Base-by-base conservation (phyloP, 2,797 vertebrate species). In the Eupleurogrammus muticus region DNA sequence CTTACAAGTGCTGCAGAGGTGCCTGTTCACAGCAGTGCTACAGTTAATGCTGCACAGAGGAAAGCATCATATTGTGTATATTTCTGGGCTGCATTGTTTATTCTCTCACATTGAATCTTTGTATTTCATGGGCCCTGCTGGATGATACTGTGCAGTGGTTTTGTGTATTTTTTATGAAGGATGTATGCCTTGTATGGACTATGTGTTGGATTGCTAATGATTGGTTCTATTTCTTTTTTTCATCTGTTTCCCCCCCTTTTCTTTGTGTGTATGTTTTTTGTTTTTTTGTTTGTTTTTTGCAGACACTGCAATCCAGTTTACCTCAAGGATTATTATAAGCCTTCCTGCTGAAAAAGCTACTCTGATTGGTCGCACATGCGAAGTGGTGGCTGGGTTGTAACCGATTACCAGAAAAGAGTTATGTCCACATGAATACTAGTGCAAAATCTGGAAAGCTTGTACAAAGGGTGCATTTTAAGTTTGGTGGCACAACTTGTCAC, bases 381-480 rank as follows among this genome's bases (percentile, higher is more conserved):
- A 23, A 47, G 6, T 7, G 14, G 12, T 17, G 38, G 32, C 21
- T 16, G 13, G 28, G 16, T 36, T 44, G 24, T 19, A 23, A 55
- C 5, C 24, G 14, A 32, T 7, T 28, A 34, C 48, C 34, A 20
- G 6, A 16, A 19, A 63, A 47, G 38, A 36, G 19, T 9, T 5
- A 17, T 19, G 17, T 38, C 51, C 19, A n/a, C 23, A 54, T 12
- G 3, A 56, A 66, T n/a, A 50, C 28, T 19, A 0, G 1, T 52
- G 9, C 2, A 36, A 34, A 23, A 42, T 49, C 9, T 51, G 16
- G 13, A 54, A n/a, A 17, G 8, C 14, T 66, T 68, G n/a, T 64
- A 47, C 16, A 55, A 47, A 63, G 21, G 4, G 28, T 46, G 44
- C 52, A 48, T 52, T 62, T 72, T 38, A 53, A 56, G 64, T 63